A percentile compares a stretch with the other conserved stretches of the same genome.
These are phyloP conservation scores for Microchirus variegatus DNA, from an alignment of 2,797 vertebrate genomes.

Conservation along the genomic window DNA sequence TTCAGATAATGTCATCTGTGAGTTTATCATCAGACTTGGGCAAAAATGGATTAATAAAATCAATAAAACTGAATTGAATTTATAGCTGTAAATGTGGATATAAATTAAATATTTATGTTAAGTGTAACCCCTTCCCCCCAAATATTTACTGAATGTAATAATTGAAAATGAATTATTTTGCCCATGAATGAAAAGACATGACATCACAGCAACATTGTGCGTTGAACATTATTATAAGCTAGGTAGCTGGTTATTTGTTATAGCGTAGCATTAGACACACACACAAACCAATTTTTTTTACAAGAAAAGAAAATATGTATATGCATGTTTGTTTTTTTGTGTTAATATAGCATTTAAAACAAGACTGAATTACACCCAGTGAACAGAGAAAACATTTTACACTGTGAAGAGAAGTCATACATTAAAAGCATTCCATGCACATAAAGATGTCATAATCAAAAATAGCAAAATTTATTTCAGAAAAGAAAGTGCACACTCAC, in stretches of 20 bases:
- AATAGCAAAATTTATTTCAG: conserved; percentile 28
- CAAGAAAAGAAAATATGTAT: conserved; percentile 50
- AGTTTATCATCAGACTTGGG: conserved; percentile 51
- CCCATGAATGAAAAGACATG: conserved; percentile 47
- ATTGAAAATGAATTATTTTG: conserved; percentile 28
- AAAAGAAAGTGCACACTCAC: conserved; percentile 15
- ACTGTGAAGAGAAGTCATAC: conserved; percentile 59
- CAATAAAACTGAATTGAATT: too few relatives aligned
- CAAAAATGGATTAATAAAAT: conserved; percentile 32
- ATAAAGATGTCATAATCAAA: conserved; percentile 48
- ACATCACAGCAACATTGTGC: conserved; percentile 53
- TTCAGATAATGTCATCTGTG: conserved; percentile 59
- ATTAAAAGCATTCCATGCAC: conserved; percentile 81
- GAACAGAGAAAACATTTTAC: conserved; percentile 62
- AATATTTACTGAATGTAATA: neutral
- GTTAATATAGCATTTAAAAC: conserved; percentile 66
- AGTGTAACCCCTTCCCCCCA: too few relatives aligned
- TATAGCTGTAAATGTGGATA: neutral
- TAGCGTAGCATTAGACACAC: conserved; percentile 40
- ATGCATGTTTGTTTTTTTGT: conserved; percentile 29
- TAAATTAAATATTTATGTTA: too few relatives aligned
- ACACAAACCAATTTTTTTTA: conserved; percentile 58
- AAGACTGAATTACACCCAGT: conserved; percentile 58
- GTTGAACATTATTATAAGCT: conserved; percentile 68
- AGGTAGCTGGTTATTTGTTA: conserved; percentile 53